phyloP scores from a whole-genome alignment of 2,113 vertebrate species.

The Promerops cafer region DNA sequence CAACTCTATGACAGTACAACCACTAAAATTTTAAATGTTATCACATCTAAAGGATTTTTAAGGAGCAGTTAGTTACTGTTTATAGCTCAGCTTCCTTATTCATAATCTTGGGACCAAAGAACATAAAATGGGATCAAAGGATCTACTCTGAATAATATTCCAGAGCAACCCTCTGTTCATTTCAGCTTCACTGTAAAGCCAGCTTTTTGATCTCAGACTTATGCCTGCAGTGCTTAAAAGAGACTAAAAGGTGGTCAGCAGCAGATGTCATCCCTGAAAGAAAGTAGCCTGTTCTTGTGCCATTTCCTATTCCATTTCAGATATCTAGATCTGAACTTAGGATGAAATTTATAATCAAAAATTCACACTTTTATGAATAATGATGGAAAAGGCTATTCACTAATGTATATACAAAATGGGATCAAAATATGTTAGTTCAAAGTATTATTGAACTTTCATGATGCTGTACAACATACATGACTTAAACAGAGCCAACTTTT shows the following conservation, averaged over 20 bases:
- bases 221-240: background rate
- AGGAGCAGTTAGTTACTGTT: background rate
- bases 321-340: background rate
- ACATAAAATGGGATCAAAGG: background rate
- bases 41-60: background rate
- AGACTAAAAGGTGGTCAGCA: background rate
- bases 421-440: background rate
- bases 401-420: background rate
- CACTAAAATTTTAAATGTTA: background rate
- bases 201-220: background rate
- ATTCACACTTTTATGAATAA: background rate
- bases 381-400: background rate
- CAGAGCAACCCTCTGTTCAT: background rate
- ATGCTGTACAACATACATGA: background rate
- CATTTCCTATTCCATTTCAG: background rate
- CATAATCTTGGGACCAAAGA: background rate
- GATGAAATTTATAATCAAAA: background rate
- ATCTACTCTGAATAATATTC: background rate
- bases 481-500: background rate
- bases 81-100: background rate
- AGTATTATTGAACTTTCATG: background rate
- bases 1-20: background rate
- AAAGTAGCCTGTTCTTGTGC: background rate
- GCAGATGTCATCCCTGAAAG: background rate
- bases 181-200: background rate